These are phyloP conservation scores for Spodoptera litura DNA, from an alignment of 1,140 invertebrate genomes.

Conservation along the genomic window DNA sequence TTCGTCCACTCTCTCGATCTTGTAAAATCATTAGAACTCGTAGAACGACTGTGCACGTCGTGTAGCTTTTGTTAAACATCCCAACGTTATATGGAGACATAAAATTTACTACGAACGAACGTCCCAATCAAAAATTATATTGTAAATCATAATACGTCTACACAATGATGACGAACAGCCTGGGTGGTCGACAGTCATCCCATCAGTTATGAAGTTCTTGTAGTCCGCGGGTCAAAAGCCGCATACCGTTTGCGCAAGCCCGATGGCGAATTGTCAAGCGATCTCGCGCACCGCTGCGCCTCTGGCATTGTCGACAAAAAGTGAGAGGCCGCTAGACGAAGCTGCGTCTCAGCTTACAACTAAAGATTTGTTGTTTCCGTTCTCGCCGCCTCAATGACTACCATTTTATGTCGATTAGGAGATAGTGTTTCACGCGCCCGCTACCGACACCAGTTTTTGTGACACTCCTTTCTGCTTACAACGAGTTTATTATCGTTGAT, in stretches of 20 bases:
- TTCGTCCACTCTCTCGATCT: slow-evolving; percentile 72
- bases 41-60: slow-evolving; percentile 44
- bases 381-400: slow-evolving; percentile 82
- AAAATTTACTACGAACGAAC: slow-evolving; percentile 67
- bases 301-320: slow-evolving; percentile 67
- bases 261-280: slow-evolving; percentile 73
- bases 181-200: slow-evolving; percentile 72
- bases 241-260: slow-evolving; percentile 64
- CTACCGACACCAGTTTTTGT: slow-evolving; percentile 84
- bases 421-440: slow-evolving; percentile 84
- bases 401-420: slow-evolving; percentile 84
- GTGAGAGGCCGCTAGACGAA: slow-evolving; percentile 69
- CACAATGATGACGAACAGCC: slow-evolving; percentile 57
- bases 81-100: slow-evolving; percentile 55
- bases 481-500: slow-evolving; percentile 81
- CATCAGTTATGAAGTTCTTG: slow-evolving; percentile 61
- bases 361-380: slow-evolving; percentile 82
- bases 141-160: slow-evolving; percentile 65
- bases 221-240: slow-evolving; percentile 73
- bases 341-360: slow-evolving; percentile 73
- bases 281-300: slow-evolving; percentile 53
- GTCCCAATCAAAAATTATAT: slow-evolving; percentile 69
- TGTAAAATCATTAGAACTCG: slow-evolving; percentile 74
- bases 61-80: slow-evolving; percentile 61
- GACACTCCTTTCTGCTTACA: slow-evolving; percentile 78